Conservation (phyloP, 2,888 invertebrate species). For the Troides aeacus region DNA sequence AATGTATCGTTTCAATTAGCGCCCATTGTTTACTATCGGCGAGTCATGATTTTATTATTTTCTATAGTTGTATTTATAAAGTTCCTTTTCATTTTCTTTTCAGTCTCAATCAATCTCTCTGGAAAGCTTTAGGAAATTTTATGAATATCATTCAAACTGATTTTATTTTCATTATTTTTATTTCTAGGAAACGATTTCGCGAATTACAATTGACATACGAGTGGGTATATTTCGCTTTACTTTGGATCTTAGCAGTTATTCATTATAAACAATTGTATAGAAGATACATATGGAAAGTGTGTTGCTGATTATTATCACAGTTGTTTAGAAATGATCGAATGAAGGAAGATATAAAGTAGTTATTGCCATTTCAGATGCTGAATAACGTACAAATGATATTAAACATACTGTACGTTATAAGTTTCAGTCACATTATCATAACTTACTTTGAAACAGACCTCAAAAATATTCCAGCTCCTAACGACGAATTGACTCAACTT, state of each 20-base stretch:
- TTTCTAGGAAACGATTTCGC: slow-evolving; percentile 21
- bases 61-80: no score
- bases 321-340: not conserved
- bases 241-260: slow-evolving; percentile 31
- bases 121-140: no score
- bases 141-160: no score
- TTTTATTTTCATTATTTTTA: not conserved
- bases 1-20: slow-evolving; percentile 31
- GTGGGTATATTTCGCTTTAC: slow-evolving; percentile 11
- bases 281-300: slow-evolving; percentile 34
- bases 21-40: slow-evolving; percentile 31
- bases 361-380: slow-evolving; percentile 11
- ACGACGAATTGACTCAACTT: not conserved
- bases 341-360: not conserved
- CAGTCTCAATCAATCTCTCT: no score
- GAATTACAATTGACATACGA: not conserved
- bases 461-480: not conserved
- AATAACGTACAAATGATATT: slow-evolving; percentile 15
- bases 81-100: no score
- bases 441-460: slow-evolving; percentile 4
- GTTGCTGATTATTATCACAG: not conserved
- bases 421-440: slow-evolving; percentile 9
- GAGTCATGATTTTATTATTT: not conserved
- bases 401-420: slow-evolving; percentile 11
- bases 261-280: slow-evolving; percentile 32